Conservation (phyloP, 1,140 invertebrate genomes). For the Neodiprion pinetum region DNA sequence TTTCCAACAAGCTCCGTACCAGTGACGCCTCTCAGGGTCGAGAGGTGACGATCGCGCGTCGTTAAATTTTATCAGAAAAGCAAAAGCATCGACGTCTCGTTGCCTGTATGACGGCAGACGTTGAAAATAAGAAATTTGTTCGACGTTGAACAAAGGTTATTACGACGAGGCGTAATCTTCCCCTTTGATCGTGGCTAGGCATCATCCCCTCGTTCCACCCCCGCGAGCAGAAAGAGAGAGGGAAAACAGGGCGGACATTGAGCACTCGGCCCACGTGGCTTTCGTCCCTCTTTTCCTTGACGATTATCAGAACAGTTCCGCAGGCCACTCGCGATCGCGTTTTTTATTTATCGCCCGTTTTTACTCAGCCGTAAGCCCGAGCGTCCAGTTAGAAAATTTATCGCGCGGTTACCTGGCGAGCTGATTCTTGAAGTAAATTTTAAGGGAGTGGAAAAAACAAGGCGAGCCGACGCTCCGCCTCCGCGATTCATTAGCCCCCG, state of each 20-base stretch:
- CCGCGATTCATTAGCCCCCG: slow-evolving; percentile 58
- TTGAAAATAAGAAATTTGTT: no score
- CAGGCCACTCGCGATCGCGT: no score
- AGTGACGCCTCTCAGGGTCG: no score
- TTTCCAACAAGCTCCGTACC: no score
- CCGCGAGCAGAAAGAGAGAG: background rate
- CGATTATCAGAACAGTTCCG: no score
- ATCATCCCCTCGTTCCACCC: background rate
- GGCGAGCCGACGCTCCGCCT: slow-evolving; percentile 20
- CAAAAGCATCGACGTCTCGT: background rate
- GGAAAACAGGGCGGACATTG: background rate
- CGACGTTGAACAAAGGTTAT: background rate
- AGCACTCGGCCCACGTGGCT: background rate
- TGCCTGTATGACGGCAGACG: no score
- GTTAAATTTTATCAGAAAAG: background rate
- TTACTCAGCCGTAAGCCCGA: no score
- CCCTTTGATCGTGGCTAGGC: background rate
- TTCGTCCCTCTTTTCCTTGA: background rate
- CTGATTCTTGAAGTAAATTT: background rate
- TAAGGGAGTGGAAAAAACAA: background rate
- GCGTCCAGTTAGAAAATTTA: no score
- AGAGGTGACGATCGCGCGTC: background rate
- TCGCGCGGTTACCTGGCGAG: background rate
- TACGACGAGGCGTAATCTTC: background rate
- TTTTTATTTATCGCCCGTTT: no score